Evolutionary conservation across 2,797 vertebrate genomes (phyloP), one percentile per base, ranked within the genome.

Genomic region (Xyrichtys novacula): DNA sequence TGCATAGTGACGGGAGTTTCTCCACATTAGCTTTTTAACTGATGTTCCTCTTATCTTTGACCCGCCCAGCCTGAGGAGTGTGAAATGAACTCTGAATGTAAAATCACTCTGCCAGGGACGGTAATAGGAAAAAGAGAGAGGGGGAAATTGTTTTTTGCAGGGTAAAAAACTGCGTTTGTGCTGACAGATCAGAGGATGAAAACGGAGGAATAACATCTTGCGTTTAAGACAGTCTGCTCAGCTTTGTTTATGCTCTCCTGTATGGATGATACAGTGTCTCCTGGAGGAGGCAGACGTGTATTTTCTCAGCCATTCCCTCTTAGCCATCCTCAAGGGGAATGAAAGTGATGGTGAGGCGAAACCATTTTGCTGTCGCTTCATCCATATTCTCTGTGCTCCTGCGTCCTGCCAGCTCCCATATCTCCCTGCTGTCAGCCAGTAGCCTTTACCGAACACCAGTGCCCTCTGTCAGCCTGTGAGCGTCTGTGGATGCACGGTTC

Each of bases 341-440:
- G 59, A 88, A 89, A 90, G 88, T 76, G 85, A 89, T 84, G 86
- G 87, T 78, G 86, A 86, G 67, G 84, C 63, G 52, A 89, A 90
- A 91, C 83, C 84, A 88, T 89, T 90, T 83, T 88, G 85, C 74
- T 87, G 91, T 87, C 73, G 77, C 85, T 88, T 88, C 85, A 88
- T 88, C 86, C 87, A 86, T 88, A 88, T 90, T 89, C 75, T 85
- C 78, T 28, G 63, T 42, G 68, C 78, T 75, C 34, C 62, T 53
- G 47, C 20, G 4, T 67, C 39, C 80, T 76, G 76, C 83, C 84
- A 77, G 81, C 74, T 62, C 66, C 43, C 76, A 85, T 85, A 85
- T 84, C 83, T 80, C 42, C 64, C 72, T 20, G 46, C 78, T 81
- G 79, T 85, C 85, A 80, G 80, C 81, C 83, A 65, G 34, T 44